Conservation (phyloP, 2,113 vertebrate genomes). For the Fulmarus glacialis region DNA sequence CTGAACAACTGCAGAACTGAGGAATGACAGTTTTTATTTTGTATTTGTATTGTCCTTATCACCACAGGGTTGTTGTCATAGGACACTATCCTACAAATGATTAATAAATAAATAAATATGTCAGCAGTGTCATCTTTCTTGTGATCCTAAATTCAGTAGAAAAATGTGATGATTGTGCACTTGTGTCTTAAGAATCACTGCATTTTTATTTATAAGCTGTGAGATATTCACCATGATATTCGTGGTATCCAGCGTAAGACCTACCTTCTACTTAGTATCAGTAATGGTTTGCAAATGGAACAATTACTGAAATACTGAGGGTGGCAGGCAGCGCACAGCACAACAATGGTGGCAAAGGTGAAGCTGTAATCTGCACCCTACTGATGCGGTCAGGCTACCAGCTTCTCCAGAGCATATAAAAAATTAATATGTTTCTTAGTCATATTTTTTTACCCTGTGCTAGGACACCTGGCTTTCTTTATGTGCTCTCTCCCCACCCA, state of each 20-base stretch:
- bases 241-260: not conserved
- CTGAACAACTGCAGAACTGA: not conserved
- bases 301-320: not conserved
- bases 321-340: accelerated
- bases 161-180: not conserved
- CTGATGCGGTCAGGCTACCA: not conserved
- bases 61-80: not conserved
- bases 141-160: not conserved
- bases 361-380: not conserved
- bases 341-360: not conserved
- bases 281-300: not conserved
- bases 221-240: not conserved
- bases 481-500: not conserved
- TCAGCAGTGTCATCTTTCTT: not conserved
- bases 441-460: not conserved
- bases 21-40: not conserved
- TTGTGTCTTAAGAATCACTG: not conserved
- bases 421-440: not conserved
- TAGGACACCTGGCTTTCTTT: not conserved
- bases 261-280: not conserved
- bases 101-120: not conserved
- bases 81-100: not conserved
- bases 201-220: not conserved
- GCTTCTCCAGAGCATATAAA: not conserved
- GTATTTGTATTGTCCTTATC: not conserved